Evolutionary conservation across 1,140 invertebrate genomes (phyloP), one percentile per base, ranked within the genome.

Genomic region (Muscidifurax raptorellus): DNA sequence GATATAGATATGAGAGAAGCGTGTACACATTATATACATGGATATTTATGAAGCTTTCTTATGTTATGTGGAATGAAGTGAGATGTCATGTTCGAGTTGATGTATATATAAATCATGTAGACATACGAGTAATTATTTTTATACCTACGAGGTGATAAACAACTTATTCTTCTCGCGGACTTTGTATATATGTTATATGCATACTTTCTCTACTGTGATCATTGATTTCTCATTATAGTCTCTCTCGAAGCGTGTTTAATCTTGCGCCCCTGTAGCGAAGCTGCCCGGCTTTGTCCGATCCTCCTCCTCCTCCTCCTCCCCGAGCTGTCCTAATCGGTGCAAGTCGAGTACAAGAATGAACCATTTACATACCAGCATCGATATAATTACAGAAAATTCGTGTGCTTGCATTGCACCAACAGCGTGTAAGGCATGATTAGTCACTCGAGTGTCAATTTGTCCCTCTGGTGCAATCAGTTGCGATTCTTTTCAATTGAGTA

Each of bases 1-100:
- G 4, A 71, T 71, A 71, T 7, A 28, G 27, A 72, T 72, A 71
- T 47, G 36, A 18, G 71, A 59, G 76, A 78, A 78, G 66, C 76
- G 67, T n/a, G 7, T 67, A 22, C 18, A 52, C 7, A 22, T 59
- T 59, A 22, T n/a, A 22, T 59, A 52, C 52, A 59, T 59, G 52
- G 18, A 59, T 47, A n/a, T 40, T 47, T 47, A 47, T 18, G 44
- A 47, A 47, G 44, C 15, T 47, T 2, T 47, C 44, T 32, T 27
- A 28, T 74, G 52, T 79, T 75, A 52, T 36, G 32, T 84, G 74
- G 40, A 77, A 69, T 83, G 74, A 83, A 83, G 36, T 77, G 74
- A 77, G 22, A 66, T 77, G 74, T 83, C 59, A 52, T 77, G 36
- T 82, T 74, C 27, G 13, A 80, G 15, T 81, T 74, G 36, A 72